A percentile compares a stretch with the other conserved stretches of the same genome.
Evolutionary conservation across 2,888 invertebrate genomes (phyloP).

Genomic region (Scaptomyza reducta): DNA sequence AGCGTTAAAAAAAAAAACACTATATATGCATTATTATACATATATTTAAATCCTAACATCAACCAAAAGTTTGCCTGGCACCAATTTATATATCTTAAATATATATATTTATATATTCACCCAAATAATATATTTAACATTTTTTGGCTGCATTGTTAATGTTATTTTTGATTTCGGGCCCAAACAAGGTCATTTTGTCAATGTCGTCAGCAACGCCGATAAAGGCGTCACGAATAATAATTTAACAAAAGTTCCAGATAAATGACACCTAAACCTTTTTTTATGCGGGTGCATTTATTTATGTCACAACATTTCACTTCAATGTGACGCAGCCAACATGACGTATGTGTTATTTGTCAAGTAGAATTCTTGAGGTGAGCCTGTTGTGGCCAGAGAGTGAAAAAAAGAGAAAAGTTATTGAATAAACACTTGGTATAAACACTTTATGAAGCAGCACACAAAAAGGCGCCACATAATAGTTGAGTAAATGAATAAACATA

Average conservation of each 20-base stretch:
- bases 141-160: neutral
- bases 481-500: constrained; percentile 72
- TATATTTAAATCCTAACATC: too few species aligned
- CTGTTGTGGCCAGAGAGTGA: constrained; percentile 2
- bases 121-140: neutral
- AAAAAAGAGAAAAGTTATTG: constrained; percentile 51
- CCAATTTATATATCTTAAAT: too few species aligned
- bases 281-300: constrained; percentile 29
- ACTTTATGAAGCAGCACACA: constrained; percentile 59
- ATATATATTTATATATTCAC: too few species aligned
- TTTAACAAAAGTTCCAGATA: neutral
- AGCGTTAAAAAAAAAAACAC: neutral
- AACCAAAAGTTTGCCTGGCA: too few species aligned
- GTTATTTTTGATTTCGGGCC: neutral
- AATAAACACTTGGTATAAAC: constrained; percentile 68
- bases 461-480: constrained; percentile 28
- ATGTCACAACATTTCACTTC: constrained; percentile 1
- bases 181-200: neutral
- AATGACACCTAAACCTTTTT: constrained; percentile 5
- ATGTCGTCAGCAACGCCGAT: constrained; percentile 7
- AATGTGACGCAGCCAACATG: neutral
- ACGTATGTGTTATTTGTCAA: constrained; percentile 27
- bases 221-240: constrained; percentile 8
- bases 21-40: too few species aligned
- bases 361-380: neutral